Conservation (phyloP, 2,113 vertebrate genomes). For the Mastomys natalensis region DNA sequence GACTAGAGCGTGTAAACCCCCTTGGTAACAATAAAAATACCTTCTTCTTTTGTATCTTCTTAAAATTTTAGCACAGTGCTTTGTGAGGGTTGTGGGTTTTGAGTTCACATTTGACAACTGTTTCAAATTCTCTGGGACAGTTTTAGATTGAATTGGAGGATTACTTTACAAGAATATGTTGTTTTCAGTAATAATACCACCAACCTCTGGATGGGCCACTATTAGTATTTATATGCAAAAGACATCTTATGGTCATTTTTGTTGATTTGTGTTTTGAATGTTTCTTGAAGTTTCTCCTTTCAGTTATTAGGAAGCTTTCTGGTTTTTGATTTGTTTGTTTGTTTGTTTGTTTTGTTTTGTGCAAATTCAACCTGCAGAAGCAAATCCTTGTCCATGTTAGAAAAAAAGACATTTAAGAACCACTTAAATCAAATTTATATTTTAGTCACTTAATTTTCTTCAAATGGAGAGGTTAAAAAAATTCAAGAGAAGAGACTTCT, state of each 20-base stretch:
- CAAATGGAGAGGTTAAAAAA: slow-evolving; percentile 65
- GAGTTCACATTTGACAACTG: slow-evolving; percentile 27
- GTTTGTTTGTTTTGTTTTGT: slow-evolving; percentile 50
- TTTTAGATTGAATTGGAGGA: slow-evolving; percentile 61
- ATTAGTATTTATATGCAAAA: slow-evolving; percentile 73
- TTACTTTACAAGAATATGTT: slow-evolving; percentile 65
- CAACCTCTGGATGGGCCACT: slow-evolving; percentile 40
- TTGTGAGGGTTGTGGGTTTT: neutral
- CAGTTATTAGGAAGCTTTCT: slow-evolving; percentile 64
- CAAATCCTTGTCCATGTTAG: slow-evolving; percentile 71
- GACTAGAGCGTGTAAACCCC: no score
- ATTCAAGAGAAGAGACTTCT: slow-evolving; percentile 71
- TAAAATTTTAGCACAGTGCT: neutral
- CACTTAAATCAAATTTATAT: slow-evolving; percentile 79
- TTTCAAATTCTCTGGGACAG: slow-evolving; percentile 35
- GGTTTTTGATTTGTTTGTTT: slow-evolving; percentile 44
- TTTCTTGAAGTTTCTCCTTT: slow-evolving; percentile 67
- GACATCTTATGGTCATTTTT: slow-evolving; percentile 67
- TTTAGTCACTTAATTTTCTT: slow-evolving; percentile 79
- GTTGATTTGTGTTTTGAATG: slow-evolving; percentile 72
- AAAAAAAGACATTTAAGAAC: slow-evolving; percentile 73
- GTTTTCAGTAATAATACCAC: slow-evolving; percentile 47
- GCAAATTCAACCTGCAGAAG: slow-evolving; percentile 70
- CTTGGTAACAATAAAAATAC: neutral
- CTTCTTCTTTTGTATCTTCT: neutral